Base-by-base conservation (phyloP, 1,140 invertebrate species). In the Drosophila repletoides region DNA sequence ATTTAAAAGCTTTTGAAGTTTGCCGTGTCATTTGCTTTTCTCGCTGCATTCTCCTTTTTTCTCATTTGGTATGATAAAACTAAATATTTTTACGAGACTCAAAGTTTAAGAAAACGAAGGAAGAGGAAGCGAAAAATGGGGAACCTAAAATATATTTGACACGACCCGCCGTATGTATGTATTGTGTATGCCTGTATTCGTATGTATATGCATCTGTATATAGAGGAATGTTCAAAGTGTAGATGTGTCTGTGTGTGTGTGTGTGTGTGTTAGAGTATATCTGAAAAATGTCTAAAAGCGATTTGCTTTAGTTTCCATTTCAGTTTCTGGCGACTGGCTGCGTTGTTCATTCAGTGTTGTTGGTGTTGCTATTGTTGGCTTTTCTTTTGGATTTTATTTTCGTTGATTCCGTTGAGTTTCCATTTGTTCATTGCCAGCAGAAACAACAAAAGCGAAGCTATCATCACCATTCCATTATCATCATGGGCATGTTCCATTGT, bases 241-340 rank as follows among this genome's bases (percentile, higher is more conserved):
- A 36, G 9, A 21, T 52, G 21, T 51, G 21, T 2, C 14, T 41
- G 52, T 40, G 36, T 33, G 26, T 63, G 29, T 56, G 17, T 40
- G 6, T 48, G 21, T 52, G 36, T 40, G 36, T 48, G 26, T 38
- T 24, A 45, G 46, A 76, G 28, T 76, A 59, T 76, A 71, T 74
- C 46, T 77, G 38, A 28, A 28, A 84, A 69, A 86, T 86, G 72
- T 65, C 69, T 65, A 58, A 80, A 86, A 87, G 66, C 75, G 49
- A 64, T 86, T 87, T 60, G 48, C 60, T 77, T 72, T 72, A 79
- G 71, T 74, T 84, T 79, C 64, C 80, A 52, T 72, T 83, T 77
- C 53, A 61, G 61, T 66, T 76, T 51, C 48, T 72, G 56, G 67
- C 68, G 45, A 33, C 34, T 74, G 75, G 45, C 70, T 74, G 53